phyloP scores from a whole-genome alignment of 2,888 invertebrate genomes.

The Acheta domesticus region DNA sequence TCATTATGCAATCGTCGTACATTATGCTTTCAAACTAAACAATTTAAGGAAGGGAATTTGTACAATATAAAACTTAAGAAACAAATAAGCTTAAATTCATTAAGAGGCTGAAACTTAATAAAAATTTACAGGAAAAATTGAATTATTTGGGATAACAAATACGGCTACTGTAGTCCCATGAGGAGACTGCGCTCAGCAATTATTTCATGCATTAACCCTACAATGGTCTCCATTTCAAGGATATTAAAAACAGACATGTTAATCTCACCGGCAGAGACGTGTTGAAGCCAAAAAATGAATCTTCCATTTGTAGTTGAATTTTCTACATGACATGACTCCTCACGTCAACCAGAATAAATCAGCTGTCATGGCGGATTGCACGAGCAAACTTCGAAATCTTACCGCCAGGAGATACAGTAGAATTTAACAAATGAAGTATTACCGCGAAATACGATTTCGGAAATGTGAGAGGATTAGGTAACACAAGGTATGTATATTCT shows the following conservation, averaged over 20 bases:
- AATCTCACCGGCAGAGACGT: slow-evolving; percentile 71
- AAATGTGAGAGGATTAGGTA: too few species aligned
- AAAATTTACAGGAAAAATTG: not conserved
- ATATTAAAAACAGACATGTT: not conserved
- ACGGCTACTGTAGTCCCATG: too few species aligned
- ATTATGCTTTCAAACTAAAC: too few species aligned
- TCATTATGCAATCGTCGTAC: too few species aligned
- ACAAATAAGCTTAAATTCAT: not conserved
- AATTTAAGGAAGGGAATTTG: too few species aligned
- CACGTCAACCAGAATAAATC: slow-evolving; percentile 45
- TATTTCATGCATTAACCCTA: too few species aligned
- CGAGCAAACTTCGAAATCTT: not conserved
- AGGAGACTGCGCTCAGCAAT: too few species aligned
- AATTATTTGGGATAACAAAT: too few species aligned
- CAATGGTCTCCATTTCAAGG: too few species aligned
- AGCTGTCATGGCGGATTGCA: slow-evolving; percentile 33
- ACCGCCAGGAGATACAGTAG: slow-evolving; percentile 24
- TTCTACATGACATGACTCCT: slow-evolving; percentile 66
- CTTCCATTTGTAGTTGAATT: slow-evolving; percentile 69
- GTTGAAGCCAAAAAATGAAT: slow-evolving; percentile 84
- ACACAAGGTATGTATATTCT: too few species aligned
- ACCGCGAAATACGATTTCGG: too few species aligned
- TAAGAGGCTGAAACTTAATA: not conserved
- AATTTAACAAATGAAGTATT: not conserved
- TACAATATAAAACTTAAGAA: too few species aligned